A percentile compares a stretch with the other conserved stretches of the same genome.
These are phyloP conservation scores for Dipodomys stephensi DNA, from an alignment of 2,113 vertebrate genomes.

Conservation along the genomic window DNA sequence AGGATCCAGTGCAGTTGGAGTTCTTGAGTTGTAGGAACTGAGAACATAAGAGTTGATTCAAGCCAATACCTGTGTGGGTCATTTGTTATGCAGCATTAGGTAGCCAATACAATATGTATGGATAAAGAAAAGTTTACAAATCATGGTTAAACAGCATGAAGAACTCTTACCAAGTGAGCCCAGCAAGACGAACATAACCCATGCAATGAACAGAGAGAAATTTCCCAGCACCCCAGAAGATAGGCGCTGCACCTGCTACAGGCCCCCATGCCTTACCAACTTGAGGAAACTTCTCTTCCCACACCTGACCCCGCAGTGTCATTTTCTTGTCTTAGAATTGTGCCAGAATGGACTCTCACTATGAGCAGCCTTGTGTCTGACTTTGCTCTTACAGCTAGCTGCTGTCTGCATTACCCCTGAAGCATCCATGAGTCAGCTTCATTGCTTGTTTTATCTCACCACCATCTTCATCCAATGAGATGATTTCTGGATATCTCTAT, in stretches of 20 bases:
- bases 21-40: background rate
- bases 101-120: background rate
- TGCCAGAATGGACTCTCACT: background rate
- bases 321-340: background rate
- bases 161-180: background rate
- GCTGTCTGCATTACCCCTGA: background rate
- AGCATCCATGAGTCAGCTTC: background rate
- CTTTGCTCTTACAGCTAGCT: background rate
- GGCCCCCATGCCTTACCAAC: rapidly evolving
- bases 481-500: background rate
- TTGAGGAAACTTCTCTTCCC: background rate
- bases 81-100: background rate
- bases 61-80: background rate
- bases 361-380: background rate
- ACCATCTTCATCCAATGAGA: background rate
- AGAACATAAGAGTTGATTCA: background rate
- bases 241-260: rapidly evolving
- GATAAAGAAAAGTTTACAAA: background rate
- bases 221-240: background rate
- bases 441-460: background rate
- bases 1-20: background rate
- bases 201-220: background rate
- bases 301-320: background rate
- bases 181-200: too few relatives aligned
- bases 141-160: background rate